Percentiles rank a stretch among this genome's conserved stretches.
Evolutionary conservation across 2,113 vertebrate species (phyloP).

Genomic region (Xiphorhynchus elegans): DNA sequence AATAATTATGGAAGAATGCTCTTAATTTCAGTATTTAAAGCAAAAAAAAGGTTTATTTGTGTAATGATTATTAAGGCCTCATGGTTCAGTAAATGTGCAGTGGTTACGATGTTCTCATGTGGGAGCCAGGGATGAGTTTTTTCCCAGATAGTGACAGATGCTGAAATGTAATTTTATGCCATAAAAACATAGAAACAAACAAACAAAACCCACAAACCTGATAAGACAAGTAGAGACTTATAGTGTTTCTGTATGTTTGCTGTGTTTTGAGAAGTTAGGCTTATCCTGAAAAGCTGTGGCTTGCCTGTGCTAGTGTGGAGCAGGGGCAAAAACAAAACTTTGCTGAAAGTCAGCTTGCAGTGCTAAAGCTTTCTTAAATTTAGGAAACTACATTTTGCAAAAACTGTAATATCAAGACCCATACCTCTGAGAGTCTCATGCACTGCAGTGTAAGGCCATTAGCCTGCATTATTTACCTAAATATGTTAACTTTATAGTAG

Average conservation of each 20-base stretch:
- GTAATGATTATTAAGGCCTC: constrained; percentile 76
- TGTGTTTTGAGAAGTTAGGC: constrained; percentile 1
- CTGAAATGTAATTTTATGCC: constrained; percentile 78
- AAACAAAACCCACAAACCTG: not conserved
- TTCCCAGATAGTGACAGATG: constrained; percentile 77
- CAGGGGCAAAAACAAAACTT: not conserved
- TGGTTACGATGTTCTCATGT: constrained; percentile 73
- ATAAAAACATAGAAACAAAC: constrained; percentile 43
- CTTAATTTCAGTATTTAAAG: constrained; percentile 72
- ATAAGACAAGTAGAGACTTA: constrained; percentile 59
- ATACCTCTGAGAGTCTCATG: not conserved
- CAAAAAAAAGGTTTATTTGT: constrained; percentile 63
- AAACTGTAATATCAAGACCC: not conserved
- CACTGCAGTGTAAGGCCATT: not conserved
- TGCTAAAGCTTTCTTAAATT: constrained; percentile 5
- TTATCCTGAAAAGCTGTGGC: not conserved
- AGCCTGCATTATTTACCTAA: not conserved
- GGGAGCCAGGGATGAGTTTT: constrained; percentile 71
- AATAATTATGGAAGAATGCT: constrained; percentile 70
- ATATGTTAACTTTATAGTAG: not conserved
- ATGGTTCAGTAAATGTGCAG: constrained; percentile 76
- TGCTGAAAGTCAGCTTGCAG: not conserved
- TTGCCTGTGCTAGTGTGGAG: not conserved
- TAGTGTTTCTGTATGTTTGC: not conserved
- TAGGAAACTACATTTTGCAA: not conserved